These are phyloP conservation scores for Recurvirostra avosetta DNA, from an alignment of 2,113 vertebrate species.

Conservation along the genomic window DNA sequence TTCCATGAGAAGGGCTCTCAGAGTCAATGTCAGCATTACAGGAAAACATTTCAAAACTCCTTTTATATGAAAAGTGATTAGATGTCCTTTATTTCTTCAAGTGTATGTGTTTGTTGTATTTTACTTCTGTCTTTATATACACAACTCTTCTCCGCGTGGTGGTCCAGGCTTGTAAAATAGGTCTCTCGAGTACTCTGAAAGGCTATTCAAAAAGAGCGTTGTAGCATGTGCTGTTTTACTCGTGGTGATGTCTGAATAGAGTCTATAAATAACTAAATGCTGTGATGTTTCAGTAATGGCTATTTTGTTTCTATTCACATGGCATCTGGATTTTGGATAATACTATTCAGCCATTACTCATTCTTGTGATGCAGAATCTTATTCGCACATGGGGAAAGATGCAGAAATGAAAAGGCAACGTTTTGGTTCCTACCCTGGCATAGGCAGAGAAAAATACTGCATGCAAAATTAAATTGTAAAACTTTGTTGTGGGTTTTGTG, in stretches of 20 bases:
- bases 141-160: background rate
- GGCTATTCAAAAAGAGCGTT: background rate
- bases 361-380: background rate
- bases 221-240: background rate
- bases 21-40: background rate
- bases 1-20: background rate
- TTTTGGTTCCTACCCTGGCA: background rate
- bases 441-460: background rate
- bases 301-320: conserved; percentile 17
- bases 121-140: background rate
- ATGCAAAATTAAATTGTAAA: background rate
- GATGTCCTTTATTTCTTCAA: background rate
- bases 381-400: background rate
- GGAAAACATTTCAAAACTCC: background rate
- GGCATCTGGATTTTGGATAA: conserved; percentile 24
- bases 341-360: background rate
- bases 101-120: background rate
- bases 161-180: background rate
- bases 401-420: background rate
- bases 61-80: background rate
- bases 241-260: background rate
- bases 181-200: background rate
- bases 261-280: conserved; percentile 33
- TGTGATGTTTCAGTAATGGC: background rate
- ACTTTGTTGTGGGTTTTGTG: background rate